phyloP scores from a whole-genome alignment of 2,888 invertebrate species.

The Eremobia ochroleuca region DNA sequence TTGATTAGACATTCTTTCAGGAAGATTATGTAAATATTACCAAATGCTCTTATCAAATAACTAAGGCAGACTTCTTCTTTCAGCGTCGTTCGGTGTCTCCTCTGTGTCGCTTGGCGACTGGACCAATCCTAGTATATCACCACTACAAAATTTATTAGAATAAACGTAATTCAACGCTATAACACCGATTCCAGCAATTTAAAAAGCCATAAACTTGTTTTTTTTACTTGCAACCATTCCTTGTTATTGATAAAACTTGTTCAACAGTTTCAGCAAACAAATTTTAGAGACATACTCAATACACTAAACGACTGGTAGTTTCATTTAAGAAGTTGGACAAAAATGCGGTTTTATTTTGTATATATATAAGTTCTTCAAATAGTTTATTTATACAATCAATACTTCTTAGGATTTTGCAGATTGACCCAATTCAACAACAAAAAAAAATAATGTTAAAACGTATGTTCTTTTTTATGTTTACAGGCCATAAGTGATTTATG shows the following conservation, averaged over 20 bases:
- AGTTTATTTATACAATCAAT: slow-evolving; percentile 9
- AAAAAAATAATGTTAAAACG: neutral
- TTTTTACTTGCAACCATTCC: slow-evolving; percentile 6
- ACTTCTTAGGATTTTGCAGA: neutral
- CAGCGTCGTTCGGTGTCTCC: slow-evolving; percentile 30
- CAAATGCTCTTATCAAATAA: slow-evolving; percentile 16
- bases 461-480: slow-evolving; percentile 6
- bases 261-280: neutral
- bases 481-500: neutral
- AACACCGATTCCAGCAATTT: slow-evolving; percentile 8
- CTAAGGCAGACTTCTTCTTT: slow-evolving; percentile 23
- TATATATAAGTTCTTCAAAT: neutral
- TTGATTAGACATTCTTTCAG: slow-evolving; percentile 9
- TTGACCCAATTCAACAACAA: neutral
- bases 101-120: slow-evolving; percentile 28
- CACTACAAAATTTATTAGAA: slow-evolving; percentile 29
- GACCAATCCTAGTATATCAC: slow-evolving; percentile 20
- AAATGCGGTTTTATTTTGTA: neutral
- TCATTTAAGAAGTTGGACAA: neutral
- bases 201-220: slow-evolving; percentile 14
- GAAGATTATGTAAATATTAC: slow-evolving; percentile 3
- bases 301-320: neutral
- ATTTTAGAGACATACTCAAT: neutral
- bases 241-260: slow-evolving; percentile 4
- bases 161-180: slow-evolving; percentile 21